A percentile compares a stretch with the other conserved stretches of the same genome.
These are phyloP conservation scores for Spodoptera exigua DNA, from an alignment of 2,888 invertebrate species.

Conservation along the genomic window DNA sequence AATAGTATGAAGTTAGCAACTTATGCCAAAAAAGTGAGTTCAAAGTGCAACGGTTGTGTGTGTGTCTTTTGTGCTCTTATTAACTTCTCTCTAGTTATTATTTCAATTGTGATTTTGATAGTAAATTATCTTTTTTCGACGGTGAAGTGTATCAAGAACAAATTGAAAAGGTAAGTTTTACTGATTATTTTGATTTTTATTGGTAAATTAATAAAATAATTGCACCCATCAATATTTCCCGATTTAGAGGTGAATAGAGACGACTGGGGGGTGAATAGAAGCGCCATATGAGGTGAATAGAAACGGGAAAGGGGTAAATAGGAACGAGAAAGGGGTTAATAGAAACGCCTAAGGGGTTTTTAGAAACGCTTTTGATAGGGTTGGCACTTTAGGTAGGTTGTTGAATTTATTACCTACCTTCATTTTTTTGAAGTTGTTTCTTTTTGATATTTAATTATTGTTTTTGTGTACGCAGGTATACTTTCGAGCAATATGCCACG, in stretches of 20 bases:
- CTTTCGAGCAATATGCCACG: constrained; percentile 35
- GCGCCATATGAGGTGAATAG: constrained; percentile 29
- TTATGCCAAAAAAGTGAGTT: constrained; percentile 29
- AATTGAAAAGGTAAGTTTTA: constrained; percentile 30
- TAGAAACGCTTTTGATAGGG: constrained; percentile 36
- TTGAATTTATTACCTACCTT: constrained; percentile 19
- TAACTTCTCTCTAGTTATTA: constrained; percentile 25
- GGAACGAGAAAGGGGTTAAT: constrained; percentile 26
- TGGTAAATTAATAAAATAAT: constrained; percentile 22
- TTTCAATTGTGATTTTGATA: constrained; percentile 35
- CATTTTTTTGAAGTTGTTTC: constrained; percentile 19
- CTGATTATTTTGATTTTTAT: constrained; percentile 36
- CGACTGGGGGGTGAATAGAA: constrained; percentile 31
- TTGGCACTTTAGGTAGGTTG: constrained; percentile 33
- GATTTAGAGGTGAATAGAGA: constrained; percentile 35
- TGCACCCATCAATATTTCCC: constrained; percentile 31
- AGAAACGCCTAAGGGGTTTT: constrained; percentile 35
- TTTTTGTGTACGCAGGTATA: constrained; percentile 35
- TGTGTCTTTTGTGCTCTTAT: constrained; percentile 28
- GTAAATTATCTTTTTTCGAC: constrained; percentile 28
- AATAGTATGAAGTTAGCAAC: constrained; percentile 28
- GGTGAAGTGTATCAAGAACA: constrained; percentile 29
- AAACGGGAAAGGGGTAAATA: constrained; percentile 29
- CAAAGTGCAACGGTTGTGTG: constrained; percentile 28
- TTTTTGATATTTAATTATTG: constrained; percentile 20